Percentiles rank a stretch among this genome's conserved stretches.
phyloP scores from a whole-genome alignment of 1,140 invertebrate genomes.

The Cydia fagiglandana region DNA sequence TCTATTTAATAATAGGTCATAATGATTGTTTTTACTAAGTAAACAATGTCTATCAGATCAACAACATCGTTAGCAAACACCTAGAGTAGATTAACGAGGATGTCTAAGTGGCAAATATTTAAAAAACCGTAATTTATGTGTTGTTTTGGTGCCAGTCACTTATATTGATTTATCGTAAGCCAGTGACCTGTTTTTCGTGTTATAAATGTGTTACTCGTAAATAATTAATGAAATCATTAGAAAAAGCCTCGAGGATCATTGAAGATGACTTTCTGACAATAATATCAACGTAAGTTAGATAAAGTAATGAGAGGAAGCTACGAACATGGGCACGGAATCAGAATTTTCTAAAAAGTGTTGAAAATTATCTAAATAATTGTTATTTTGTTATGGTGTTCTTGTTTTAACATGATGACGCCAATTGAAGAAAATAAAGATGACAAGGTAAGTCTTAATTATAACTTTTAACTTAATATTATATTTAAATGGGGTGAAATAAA shows the following conservation, averaged over 20 bases:
- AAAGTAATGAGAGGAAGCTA: background rate
- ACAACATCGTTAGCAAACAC: constrained; percentile 16
- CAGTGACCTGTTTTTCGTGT: constrained; percentile 73
- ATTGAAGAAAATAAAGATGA: constrained; percentile 77
- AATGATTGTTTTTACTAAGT: constrained; percentile 24
- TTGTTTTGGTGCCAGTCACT: constrained; percentile 72
- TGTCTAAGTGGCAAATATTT: background rate
- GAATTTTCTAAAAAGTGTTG: constrained; percentile 38
- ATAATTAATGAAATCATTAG: constrained; percentile 66
- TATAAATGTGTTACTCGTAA: constrained; percentile 66
- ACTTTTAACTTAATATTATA: constrained; percentile 8
- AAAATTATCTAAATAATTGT: constrained; percentile 40
- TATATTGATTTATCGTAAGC: constrained; percentile 76
- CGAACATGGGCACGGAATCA: constrained; percentile 4
- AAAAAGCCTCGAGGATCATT: constrained; percentile 37
- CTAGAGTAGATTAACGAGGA: background rate
- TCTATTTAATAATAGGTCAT: constrained; percentile 13
- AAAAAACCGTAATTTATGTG: constrained; percentile 35
- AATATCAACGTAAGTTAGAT: constrained; percentile 33
- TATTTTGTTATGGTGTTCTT: constrained; percentile 67
- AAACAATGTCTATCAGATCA: constrained; percentile 13
- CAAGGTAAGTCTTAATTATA: constrained; percentile 51
- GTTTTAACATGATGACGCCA: constrained; percentile 74
- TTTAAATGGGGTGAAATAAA: background rate
- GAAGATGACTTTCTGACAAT: constrained; percentile 40